Conservation (phyloP, 2,888 invertebrate species). For the Zele albiditarsus region DNA sequence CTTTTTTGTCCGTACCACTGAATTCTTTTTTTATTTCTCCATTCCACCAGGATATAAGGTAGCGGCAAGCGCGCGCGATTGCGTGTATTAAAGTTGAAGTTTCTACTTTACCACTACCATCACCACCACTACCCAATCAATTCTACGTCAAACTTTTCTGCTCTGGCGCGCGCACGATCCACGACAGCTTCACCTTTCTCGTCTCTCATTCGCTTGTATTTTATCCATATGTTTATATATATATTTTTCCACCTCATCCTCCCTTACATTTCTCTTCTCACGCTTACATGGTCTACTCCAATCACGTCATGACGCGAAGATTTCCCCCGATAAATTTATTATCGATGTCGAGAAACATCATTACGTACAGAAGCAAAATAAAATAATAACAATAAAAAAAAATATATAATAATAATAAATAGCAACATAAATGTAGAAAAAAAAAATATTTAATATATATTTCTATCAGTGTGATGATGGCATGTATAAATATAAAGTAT, state of each 20-base stretch:
- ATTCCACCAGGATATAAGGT: neutral
- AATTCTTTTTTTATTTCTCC: constrained; percentile 47
- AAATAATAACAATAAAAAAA: neutral
- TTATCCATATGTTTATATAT: constrained; percentile 10
- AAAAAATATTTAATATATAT: no score
- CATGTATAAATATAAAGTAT: no score
- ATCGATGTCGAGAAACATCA: constrained; percentile 55
- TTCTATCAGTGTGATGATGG: no score
- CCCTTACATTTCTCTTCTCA: constrained; percentile 1
- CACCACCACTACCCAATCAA: constrained; percentile 58
- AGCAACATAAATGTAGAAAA: no score
- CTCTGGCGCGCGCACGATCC: constrained; percentile 33
- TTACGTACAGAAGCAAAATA: constrained; percentile 1
- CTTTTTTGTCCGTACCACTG: neutral
- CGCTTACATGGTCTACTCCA: constrained; percentile 42
- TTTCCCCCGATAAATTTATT: constrained; percentile 62
- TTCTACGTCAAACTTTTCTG: constrained; percentile 65
- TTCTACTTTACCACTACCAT: constrained; percentile 34
- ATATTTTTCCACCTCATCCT: neutral
- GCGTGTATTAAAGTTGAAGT: constrained; percentile 30
- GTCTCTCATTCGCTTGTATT: constrained; percentile 36
- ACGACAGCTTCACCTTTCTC: constrained; percentile 11
- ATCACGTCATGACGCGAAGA: constrained; percentile 65
- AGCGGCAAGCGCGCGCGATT: neutral
- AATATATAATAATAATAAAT: neutral